phyloP scores from a whole-genome alignment of 2,113 vertebrate genomes.

The Chionomys nivalis region DNA sequence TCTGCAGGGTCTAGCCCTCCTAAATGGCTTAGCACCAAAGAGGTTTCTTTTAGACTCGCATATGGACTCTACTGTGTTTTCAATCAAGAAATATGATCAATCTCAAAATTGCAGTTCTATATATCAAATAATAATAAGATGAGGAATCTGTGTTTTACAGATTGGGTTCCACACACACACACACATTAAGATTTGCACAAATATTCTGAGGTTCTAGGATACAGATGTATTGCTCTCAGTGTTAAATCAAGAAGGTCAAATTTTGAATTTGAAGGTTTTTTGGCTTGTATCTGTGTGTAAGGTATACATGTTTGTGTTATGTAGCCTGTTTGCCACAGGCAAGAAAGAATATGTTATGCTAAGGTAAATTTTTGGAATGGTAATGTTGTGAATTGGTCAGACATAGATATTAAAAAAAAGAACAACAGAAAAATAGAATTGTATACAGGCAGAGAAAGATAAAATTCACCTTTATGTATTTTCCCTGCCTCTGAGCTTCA shows the following conservation, averaged over 20 bases:
- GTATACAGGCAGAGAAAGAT: neutral
- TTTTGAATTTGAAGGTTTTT: neutral
- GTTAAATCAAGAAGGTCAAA: neutral
- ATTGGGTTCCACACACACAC: neutral
- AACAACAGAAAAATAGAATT: neutral
- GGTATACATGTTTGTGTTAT: neutral
- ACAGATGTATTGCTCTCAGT: neutral
- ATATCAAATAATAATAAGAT: slow-evolving; percentile 22
- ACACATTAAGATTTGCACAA: neutral
- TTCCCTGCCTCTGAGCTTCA: neutral
- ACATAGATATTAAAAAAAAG: neutral
- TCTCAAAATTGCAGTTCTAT: neutral
- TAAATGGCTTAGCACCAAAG: neutral
- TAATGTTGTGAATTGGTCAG: neutral
- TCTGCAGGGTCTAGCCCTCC: neutral
- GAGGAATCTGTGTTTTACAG: neutral
- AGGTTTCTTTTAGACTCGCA: neutral
- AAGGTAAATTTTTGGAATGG: neutral
- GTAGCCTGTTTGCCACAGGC: neutral
- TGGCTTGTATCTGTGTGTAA: neutral
- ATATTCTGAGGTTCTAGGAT: neutral
- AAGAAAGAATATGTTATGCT: neutral
- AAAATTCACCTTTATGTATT: slow-evolving; percentile 5
- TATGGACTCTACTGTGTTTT: neutral
- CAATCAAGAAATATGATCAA: slow-evolving; percentile 16